Evolutionary conservation across 2,888 invertebrate species (phyloP), one percentile per base, ranked within the genome.

Genomic region (Drosophila infuscata): DNA sequence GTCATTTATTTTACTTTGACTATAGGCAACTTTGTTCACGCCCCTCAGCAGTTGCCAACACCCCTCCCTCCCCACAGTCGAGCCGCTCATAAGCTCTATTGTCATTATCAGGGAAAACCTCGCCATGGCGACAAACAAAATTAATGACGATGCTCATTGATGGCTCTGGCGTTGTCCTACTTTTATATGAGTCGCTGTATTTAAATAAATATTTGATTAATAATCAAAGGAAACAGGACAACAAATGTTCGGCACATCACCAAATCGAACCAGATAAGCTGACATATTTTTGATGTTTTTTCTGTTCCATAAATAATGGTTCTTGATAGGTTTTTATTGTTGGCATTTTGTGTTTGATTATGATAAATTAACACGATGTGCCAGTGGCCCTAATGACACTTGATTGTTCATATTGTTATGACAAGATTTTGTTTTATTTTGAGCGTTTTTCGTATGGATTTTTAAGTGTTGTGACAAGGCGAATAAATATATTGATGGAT

Each of bases 151-250:
- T 66, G 54, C 73, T 51, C 69, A 69, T 81, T 75, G 76, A 77
- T 62, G 65, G 63, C 70, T 56, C 63, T 76, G 67, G 68, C 51
- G 65, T 48, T 59, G 53, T 58, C 30, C 68, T 48, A 70, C 60
- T 74, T 78, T 75, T 62, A 33, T 29, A 41, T 3, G 11, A 29
- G 74, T 62, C 25, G 6, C 11, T 17, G 35, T 56, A 83, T 89
- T 89, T 83, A 84, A 86, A 83, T 85, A 83, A 83, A 83, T 88
- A 85, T 88, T 89, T 86, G 88, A 87, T 87, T 89, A 88, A 89
- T 87, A 89, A 80, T 68, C 43, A 30, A 43, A 29, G 38, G 12
- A 3, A 20, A 11, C 11, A 30, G 29, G 32, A 12, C 41, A 51
- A n/a, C 64, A 17, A 41, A 25, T 9, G 32, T 35, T 36, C 9